These are phyloP conservation scores for Volucella inanis DNA, from an alignment of 2,888 invertebrate species.

Conservation along the genomic window DNA sequence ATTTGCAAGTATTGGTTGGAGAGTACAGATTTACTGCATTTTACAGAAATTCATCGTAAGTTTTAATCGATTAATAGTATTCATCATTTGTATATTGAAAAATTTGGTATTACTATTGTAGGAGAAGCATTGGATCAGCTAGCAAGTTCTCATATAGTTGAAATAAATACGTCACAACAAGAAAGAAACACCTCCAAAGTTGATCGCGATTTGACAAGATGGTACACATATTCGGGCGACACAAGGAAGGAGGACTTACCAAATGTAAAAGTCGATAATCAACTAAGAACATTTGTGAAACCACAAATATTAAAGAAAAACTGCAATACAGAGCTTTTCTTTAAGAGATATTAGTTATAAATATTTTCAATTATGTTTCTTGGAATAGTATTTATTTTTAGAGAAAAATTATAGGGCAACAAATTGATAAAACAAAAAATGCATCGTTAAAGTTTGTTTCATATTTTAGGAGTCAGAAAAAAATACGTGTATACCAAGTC, in stretches of 20 bases:
- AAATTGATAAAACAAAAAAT: constrained; percentile 13
- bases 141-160: constrained; percentile 78
- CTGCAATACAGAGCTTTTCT: constrained; percentile 42
- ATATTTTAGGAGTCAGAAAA: too few relatives aligned
- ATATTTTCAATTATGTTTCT: constrained; percentile 3
- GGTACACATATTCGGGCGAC: constrained; percentile 63
- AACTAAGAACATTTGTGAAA: constrained; percentile 22
- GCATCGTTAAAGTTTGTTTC: background rate
- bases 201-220: constrained; percentile 44
- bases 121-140: constrained; percentile 79
- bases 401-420: constrained; percentile 28
- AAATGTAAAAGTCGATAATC: constrained; percentile 1
- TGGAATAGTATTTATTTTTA: constrained; percentile 19
- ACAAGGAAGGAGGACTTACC: constrained; percentile 1
- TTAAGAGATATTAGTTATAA: constrained; percentile 53
- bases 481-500: too few relatives aligned
- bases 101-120: constrained; percentile 55
- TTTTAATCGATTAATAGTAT: too few relatives aligned
- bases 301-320: constrained; percentile 41
- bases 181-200: constrained; percentile 38
- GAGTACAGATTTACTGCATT: constrained; percentile 76
- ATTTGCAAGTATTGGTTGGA: constrained; percentile 80
- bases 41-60: constrained; percentile 78
- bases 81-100: background rate
- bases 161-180: constrained; percentile 37